Evolutionary conservation across 2,888 invertebrate species (phyloP), one percentile per base, ranked within the genome.

Genomic region (Dryococelus australis): DNA sequence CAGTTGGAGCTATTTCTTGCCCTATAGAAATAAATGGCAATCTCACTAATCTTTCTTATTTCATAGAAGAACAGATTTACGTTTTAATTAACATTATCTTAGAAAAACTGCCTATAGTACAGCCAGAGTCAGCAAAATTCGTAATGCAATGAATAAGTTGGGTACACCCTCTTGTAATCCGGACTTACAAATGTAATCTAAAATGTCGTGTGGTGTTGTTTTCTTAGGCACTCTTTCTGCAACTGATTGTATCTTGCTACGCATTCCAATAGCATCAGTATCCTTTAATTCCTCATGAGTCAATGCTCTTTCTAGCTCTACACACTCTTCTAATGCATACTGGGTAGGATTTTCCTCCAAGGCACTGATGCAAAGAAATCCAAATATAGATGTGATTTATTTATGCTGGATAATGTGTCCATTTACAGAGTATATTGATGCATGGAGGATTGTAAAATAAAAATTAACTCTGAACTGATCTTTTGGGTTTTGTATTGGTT

Each of bases 241-340:
- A 81, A 27, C 20, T 9, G 81, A 8, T 27, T 81, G 35, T 13
- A 81, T 8, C 28, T 81, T 6, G 20, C 81, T 27, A 81, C 81
- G 26, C 81, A 81, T 5, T 26, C 26, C 81, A 8, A 20, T 81
- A 26, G 27, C 81, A 81, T 81, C 81, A 81, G 26, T 81, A 81
- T 81, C 35, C 81, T 81, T 35, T n/a, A n/a, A n/a, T n/a, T n/a
- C n/a, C n/a, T n/a, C n/a, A n/a, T n/a, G n/a, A n/a, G n/a, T n/a
- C n/a, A 81, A 27, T 81, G 81, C 81, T 81, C 27, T 81, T 27
- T 81, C 35, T 13, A 81, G 35, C 81, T 81, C 26, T 27, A 81
- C 6, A 81, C 81, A 35, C 6, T 81, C 27, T 10, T 81, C 81
- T 81, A 81, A 20, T 10, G 26, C 81, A 81, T 10, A 81, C 27